Percentiles rank a stretch among this genome's conserved stretches.
Conservation (phyloP, 1,140 invertebrate genomes). For the Macrosteles quadrilineatus region DNA sequence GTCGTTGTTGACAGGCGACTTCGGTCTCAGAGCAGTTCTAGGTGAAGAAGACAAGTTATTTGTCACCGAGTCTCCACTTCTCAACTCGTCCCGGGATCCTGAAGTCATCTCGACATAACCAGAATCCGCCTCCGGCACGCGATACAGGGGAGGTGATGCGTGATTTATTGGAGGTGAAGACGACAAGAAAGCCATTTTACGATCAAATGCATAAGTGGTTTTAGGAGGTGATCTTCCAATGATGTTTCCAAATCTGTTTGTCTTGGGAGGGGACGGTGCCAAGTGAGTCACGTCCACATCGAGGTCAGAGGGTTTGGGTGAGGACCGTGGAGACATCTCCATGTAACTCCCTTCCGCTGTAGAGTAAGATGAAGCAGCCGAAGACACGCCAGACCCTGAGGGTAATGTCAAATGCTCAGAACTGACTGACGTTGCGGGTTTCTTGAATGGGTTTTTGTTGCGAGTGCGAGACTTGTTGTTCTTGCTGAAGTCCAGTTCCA, state of each 20-base stretch:
- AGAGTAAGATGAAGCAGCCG: conserved; percentile 39
- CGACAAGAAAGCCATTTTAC: conserved; percentile 27
- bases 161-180: conserved; percentile 36
- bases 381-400: conserved; percentile 25
- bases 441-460: conserved; percentile 26
- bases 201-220: conserved; percentile 18
- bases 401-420: conserved; percentile 39
- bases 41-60: conserved; percentile 26
- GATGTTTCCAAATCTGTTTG: conserved; percentile 15
- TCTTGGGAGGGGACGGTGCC: conserved; percentile 34
- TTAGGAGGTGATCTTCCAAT: conserved; percentile 42
- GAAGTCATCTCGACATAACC: conserved; percentile 47
- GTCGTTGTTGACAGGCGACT: conserved; percentile 25
- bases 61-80: conserved; percentile 29
- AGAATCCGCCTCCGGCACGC: conserved; percentile 41
- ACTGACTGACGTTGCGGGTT: conserved; percentile 32
- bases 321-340: conserved; percentile 42
- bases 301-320: conserved; percentile 36
- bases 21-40: conserved; percentile 35
- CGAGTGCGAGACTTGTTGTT: conserved; percentile 35
- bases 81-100: conserved; percentile 28
- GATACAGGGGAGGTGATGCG: conserved; percentile 34
- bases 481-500: conserved; percentile 74
- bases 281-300: conserved; percentile 22
- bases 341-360: conserved; percentile 41